phyloP scores from a whole-genome alignment of 2,797 vertebrate species.

The Sphenodon punctatus region DNA sequence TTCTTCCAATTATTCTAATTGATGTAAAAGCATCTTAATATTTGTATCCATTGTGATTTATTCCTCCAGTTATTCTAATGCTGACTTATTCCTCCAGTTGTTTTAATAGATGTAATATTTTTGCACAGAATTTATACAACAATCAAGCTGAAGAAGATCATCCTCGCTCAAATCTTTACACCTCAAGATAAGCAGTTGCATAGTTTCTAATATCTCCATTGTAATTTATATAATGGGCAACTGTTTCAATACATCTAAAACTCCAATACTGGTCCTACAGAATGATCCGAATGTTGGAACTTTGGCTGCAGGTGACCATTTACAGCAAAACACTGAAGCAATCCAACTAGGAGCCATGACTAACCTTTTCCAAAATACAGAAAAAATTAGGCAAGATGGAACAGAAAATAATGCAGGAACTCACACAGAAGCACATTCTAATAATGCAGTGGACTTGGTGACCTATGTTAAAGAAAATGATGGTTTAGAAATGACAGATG shows the following conservation, averaged over 20 bases:
- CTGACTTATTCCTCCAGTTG: too few species aligned
- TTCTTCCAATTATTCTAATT: neutral
- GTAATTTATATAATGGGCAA: constrained; percentile 32
- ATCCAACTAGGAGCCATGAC: constrained; percentile 14
- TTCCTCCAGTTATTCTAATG: too few species aligned
- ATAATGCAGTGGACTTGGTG: constrained; percentile 12
- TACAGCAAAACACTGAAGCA: constrained; percentile 26
- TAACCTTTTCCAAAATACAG: constrained; percentile 48
- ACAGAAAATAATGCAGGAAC: constrained; percentile 12
- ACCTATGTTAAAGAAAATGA: constrained; percentile 55
- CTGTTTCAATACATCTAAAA: constrained; percentile 44
- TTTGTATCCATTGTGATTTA: neutral
- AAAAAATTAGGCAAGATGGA: constrained; percentile 44
- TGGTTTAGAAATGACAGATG: constrained; percentile 51
- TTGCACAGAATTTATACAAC: neutral
- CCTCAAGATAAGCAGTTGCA: neutral
- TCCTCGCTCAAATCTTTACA: neutral
- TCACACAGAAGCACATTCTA: neutral
- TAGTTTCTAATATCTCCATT: neutral
- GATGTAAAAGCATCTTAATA: neutral
- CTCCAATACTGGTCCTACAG: constrained; percentile 7
- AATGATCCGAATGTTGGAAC: constrained; percentile 16
- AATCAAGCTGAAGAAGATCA: neutral
- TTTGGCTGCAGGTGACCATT: neutral
- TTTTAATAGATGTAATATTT: neutral